Percentiles rank a stretch among this genome's conserved stretches.
phyloP scores from a whole-genome alignment of 2,888 invertebrate species.

The Luffia ferchaultella region DNA sequence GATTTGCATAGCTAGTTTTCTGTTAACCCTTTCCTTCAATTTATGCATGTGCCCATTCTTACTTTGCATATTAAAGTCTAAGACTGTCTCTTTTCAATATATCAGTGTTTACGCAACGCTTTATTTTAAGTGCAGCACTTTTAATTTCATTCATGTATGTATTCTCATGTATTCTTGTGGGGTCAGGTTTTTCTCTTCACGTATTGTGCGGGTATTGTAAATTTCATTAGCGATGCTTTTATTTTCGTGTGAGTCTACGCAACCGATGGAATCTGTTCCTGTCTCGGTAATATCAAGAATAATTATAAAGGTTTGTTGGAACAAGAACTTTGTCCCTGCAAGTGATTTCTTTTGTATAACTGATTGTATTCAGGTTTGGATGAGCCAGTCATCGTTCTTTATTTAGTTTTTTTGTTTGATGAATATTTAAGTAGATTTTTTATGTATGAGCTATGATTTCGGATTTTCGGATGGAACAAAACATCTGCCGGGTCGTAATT shows the following conservation, averaged over 20 bases:
- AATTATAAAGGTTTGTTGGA: slow-evolving; percentile 41
- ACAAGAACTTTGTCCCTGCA: slow-evolving; percentile 53
- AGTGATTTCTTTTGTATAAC: slow-evolving; percentile 47
- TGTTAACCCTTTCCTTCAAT: slow-evolving; percentile 28
- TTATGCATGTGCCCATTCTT: slow-evolving; percentile 19
- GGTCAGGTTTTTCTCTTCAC: slow-evolving; percentile 50
- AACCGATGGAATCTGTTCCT: slow-evolving; percentile 24
- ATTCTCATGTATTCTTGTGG: slow-evolving; percentile 34
- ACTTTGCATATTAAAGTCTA: slow-evolving; percentile 54
- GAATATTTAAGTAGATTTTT: slow-evolving; percentile 43
- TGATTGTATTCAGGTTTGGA: slow-evolving; percentile 61
- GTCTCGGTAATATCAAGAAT: slow-evolving; percentile 35
- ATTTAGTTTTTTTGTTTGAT: slow-evolving; percentile 34
- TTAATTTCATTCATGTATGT: slow-evolving; percentile 53
- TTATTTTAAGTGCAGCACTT: slow-evolving; percentile 55
- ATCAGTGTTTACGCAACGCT: slow-evolving; percentile 49
- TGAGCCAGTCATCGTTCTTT: slow-evolving; percentile 50
- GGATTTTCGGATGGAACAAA: slow-evolving; percentile 36
- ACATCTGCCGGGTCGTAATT: slow-evolving; percentile 54
- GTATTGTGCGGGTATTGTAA: slow-evolving; percentile 31
- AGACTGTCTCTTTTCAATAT: slow-evolving; percentile 35
- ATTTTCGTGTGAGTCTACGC: slow-evolving; percentile 41
- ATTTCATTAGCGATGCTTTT: slow-evolving; percentile 49
- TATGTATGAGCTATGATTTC: slow-evolving; percentile 35
- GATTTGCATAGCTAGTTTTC: slow-evolving; percentile 61